Evolutionary conservation across 2,888 invertebrate genomes (phyloP), one percentile per base, ranked within the genome.

Genomic region (Chelonus formosanus): DNA sequence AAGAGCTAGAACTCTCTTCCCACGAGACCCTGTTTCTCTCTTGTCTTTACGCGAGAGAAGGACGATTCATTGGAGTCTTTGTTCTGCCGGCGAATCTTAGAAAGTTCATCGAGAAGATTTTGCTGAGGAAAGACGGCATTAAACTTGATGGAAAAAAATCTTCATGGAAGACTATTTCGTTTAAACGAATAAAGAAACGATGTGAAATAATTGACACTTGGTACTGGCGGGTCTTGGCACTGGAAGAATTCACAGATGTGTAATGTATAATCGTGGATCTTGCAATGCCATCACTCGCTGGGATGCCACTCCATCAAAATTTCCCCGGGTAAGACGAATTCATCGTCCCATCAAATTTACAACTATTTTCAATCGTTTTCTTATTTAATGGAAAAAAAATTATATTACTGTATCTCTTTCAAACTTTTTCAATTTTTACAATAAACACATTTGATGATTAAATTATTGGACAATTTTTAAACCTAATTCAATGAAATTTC

Each of bases 201-300:
- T 53, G 57, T 58, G 57, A 57, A 52, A 5, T 50, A 56, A 63
- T 45, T 55, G 55, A 34, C 32, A 50, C 50, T 54, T 73, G 80
- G 79, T 79, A 77, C 80, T 77, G 83, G 82, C 83, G 83, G 78
- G 83, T 84, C 84, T 84, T 84, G 84, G 84, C 84, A 84, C 84
- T 84, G 84, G 84, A 84, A 84, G 84, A 84, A 84, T 84, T 84
- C 84, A 84, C 84, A 84, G 84, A 84, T 84, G 83, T 83, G 80
- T 77, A 75, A 76, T 77, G 74, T 81, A 77, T 82, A 83, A 84
- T 84, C 84, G 84, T 84, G 84, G 84, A 84, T 84, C 84, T 83
- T 84, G 80, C 84, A 84, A 83, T 84, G 84, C 83, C 84, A 84
- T 84, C 80, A 84, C 84, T 82, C 78, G 84, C 84, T 84, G 78